Evolutionary conservation across 2,888 invertebrate genomes (phyloP), one percentile per base, ranked within the genome.

Genomic region (Xestia sexstrigata): DNA sequence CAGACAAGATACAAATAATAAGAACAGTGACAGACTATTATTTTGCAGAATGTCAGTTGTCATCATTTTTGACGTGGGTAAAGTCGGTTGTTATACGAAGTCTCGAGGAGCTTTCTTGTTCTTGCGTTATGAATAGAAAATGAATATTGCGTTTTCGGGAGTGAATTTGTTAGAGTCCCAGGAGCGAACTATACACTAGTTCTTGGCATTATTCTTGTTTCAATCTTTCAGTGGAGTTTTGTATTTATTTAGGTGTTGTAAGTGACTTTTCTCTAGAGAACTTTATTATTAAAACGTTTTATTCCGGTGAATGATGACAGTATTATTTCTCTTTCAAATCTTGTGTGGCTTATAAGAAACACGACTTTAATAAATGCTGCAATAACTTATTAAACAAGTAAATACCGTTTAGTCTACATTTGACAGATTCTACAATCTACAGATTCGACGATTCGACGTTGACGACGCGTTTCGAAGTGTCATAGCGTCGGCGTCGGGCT

Each of bases 11-110:
- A 86, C 83, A 86, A 86, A 83, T 89, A 87, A 84, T 81, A 84
- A 73, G 81, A 71, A 74, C 60, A 77, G 67, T 80, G 89, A 89
- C 83, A 88, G 82, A 79, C 86, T 80, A 86, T 86, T 86, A 88
- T 86, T 92, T 90, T 88, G 86, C 84, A 84, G 87, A 91, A 90
- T 91, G 92, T 91, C 91, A 90, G 87, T 86, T 93, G 93, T 92
- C 93, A 92, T 81, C 84, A 78, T 86, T 90, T 90, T 87, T 93
- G 93, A 93, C 81, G 84, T 88, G 91, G 93, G 93, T 93, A 83
- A 78, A 79, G 82, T 76, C 45, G 76, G 74, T 80, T 79, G 78
- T 82, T 83, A 87, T 70, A 75, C n/a, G 72, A 81, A 79, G 63
- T 79, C 71, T 45, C 47, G 42, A 74, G 83, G 60, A 79, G 83